Evolutionary conservation across 2,797 vertebrate species (phyloP), one percentile per base, ranked within the genome.

Genomic region (Caiman crocodilus): DNA sequence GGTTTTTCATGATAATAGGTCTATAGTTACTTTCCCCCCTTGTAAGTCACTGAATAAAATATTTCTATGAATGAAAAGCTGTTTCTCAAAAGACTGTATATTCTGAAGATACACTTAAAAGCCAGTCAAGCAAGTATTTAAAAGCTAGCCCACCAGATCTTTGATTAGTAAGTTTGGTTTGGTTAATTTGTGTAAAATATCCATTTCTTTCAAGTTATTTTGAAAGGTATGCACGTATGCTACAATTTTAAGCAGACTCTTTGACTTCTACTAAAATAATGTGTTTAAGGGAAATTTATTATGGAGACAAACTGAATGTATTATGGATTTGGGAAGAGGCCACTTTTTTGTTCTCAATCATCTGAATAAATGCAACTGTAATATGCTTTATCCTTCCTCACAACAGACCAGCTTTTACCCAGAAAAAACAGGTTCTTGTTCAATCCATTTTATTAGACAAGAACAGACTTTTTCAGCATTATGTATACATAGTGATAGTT

Each of bases 251-350:
- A 89, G 57, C 28, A 82, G 93, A 79, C 1, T 10, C 14, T n/a
- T 18, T 86, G 77, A 89, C 6, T 84, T 28, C 42, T 58, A 63
- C 58, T 83, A 61, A 86, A 95, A 61, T 15, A 65, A 16, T 79
- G 65, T 35, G 28, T 57, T 16, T 93, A 76, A 86, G 23, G 17
- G 59, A 50, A 90, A 88, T 93, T 86, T 89, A 82, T 94, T 94
- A 89, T 59, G 20, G 86, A 89, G 10, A 32, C 30, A 67, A 32
- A 67, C 32, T 67, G 32, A 67, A 32, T 32, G 12, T 32, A 67
- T 32, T 20, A 67, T 67, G 65, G 65, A 32, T 30, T 30, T 10
- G 30, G 65, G 65, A 28, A 63, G 61, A 63, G 26, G 21, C 60
- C 12, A 25, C 60, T 61, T 61, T 61, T 61, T 61, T 25, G 59